Conservation (phyloP, 2,888 invertebrate genomes). For the Daptonema setosum region DNA sequence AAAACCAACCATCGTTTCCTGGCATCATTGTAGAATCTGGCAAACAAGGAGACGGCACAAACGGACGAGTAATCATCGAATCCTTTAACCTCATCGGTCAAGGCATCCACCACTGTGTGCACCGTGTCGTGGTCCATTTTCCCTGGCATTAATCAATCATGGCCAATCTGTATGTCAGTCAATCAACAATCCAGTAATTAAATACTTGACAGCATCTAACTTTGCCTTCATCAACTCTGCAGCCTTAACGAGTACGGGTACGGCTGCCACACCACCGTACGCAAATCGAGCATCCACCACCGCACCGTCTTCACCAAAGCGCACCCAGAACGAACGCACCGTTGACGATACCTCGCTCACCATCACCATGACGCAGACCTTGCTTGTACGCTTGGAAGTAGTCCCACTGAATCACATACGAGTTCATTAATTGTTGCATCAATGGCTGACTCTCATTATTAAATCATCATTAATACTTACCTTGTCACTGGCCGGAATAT, state of each 20-base stretch:
- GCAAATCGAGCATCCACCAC: constrained; percentile 44
- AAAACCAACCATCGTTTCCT: background rate
- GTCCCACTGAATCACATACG: constrained; percentile 34
- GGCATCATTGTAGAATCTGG: background rate
- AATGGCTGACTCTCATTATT: no score
- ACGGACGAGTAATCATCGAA: background rate
- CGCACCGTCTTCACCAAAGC: background rate
- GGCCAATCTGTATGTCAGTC: background rate
- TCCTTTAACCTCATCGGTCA: background rate
- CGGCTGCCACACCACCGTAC: constrained; percentile 73
- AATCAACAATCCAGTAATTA: background rate
- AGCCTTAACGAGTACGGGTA: constrained; percentile 46
- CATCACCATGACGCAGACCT: constrained; percentile 65
- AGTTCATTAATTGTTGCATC: background rate
- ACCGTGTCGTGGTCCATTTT: background rate
- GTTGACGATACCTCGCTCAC: constrained; percentile 71
- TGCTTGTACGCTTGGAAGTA: constrained; percentile 65
- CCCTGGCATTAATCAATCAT: background rate
- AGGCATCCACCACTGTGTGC: background rate
- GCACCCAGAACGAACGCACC: constrained; percentile 30
- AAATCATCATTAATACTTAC: no score
- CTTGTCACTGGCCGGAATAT: constrained; percentile 47
- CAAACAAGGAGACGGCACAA: background rate
- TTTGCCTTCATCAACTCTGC: no score
- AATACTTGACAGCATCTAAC: constrained; percentile 26